Base-by-base conservation (phyloP, 2,797 vertebrate species). In the Oophaga sylvatica region DNA sequence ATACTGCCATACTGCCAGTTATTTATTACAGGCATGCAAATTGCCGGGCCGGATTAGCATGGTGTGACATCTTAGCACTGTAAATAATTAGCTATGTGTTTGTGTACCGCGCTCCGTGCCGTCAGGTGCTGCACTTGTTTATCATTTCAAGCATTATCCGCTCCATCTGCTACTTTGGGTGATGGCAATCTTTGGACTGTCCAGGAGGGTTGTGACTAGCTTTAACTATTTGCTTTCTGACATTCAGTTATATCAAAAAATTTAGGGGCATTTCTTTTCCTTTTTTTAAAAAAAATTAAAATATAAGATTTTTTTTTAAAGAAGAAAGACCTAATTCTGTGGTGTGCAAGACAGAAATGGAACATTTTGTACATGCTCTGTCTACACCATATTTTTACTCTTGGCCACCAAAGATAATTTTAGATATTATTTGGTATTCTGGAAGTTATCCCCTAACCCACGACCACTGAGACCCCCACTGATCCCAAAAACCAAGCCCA, bases 71-170 rank as follows among this genome's bases (percentile, higher is more conserved):
- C 56, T 22, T 31, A 56, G 86, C 29, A 48, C 86, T 83, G 80
- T 87, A 78, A 87, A 83, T 87, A 68, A 87, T 87, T 87, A 83
- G 71, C 81, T 68, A 70, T 59, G 71, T 87, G 80, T 87, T 87
- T 87, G 81, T 87, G 73, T 80, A 80, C 65, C 19, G 19, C 19
- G 59, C 56, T 59, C 79, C 22, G 68, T 31, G 73, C 2, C 53
- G 71, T 85, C 83, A 80, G 57, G 11, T 26, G 19, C 59, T 35
- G 62, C 20, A 31, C 56, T 76, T 68, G 79, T 73, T 87, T 82
- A 77, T 65, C 41, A 77, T 77, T 31, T 67, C 71, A 11, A 59
- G 60, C 86, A 82, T 77, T 41, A 87, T 48, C 67, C 86, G 56
- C 60, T 70, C 86, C 86, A 87, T 87, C 86, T 87, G 86, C 65